Evolutionary conservation across 2,113 vertebrate species (phyloP), one percentile per base, ranked within the genome.

Genomic region (Toxotes chatareus): DNA sequence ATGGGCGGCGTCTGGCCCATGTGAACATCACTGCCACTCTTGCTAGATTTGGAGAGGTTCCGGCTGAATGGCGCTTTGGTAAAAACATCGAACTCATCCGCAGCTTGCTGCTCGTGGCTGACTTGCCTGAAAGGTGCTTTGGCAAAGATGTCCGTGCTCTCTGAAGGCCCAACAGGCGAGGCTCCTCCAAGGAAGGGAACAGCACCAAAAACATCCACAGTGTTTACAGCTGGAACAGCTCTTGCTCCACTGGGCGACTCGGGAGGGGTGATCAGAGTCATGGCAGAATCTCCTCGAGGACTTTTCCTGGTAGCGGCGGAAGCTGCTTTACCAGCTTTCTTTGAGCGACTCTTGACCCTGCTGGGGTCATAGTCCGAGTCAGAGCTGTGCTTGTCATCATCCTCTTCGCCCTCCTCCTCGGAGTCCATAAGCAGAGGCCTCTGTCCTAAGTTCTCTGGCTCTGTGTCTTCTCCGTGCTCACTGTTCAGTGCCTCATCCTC

Each of bases 401-500:
- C 97, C 7, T 97, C 97, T 34, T 97, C 96, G 1, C 92, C 94
- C 40, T 99, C 98, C 4, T 99, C 98, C 53, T 99, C 98, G 0
- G 98, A 99, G 91, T 99, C 98, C 97, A 98, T 98, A 64, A 99
- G 96, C 53, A 99, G 94, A 32, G 98, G 98, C 19, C 96, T 94
- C 66, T 99, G 97, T n/a, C 98, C 98, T 44, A 97, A 82, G 13
- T 96, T 97, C 89, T 99, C 98, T 0, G 95, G 96, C 73, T 99
- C 98, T 0, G 95, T 96, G 57, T 99, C 97, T 5, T 94, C 96
- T 0, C 95, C 97, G 0, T 95, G 97, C 72, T 97, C 98, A 1
- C 96, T 97, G 67, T 96, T 97, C 73, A 97, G 94, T 16, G 89
- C 94, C 64, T 98, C 98, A 0, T 99, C 97, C 38, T 99, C 97